A percentile compares a stretch with the other conserved stretches of the same genome.
Conservation (phyloP, 2,113 vertebrate species). For the Saccopteryx leptura region DNA sequence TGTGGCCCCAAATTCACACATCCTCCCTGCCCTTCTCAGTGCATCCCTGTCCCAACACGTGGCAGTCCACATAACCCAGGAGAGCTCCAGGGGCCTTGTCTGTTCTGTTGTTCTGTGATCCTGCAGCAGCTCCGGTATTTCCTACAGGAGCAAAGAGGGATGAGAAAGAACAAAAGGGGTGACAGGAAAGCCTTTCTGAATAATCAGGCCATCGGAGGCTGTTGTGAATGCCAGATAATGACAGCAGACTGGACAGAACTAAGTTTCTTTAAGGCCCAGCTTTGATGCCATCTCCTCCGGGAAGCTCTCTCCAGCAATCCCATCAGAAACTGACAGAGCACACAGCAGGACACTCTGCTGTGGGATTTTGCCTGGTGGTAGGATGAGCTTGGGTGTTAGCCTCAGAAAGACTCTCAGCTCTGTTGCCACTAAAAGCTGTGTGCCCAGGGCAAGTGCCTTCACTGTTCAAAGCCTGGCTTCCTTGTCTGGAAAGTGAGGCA, state of each 20-base stretch:
- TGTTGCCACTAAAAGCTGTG: background rate
- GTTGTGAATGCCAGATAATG: background rate
- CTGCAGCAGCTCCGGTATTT: background rate
- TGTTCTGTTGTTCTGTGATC: background rate
- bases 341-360: too few relatives aligned
- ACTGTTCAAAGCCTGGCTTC: background rate
- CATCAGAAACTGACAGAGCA: background rate
- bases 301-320: background rate
- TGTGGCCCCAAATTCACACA: background rate
- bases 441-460: background rate
- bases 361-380: background rate
- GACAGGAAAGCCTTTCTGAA: background rate
- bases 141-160: background rate
- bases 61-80: background rate
- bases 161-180: background rate
- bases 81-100: too few relatives aligned
- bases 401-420: background rate
- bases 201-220: background rate
- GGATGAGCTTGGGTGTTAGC: background rate
- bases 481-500: constrained; percentile 30
- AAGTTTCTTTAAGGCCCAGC: background rate
- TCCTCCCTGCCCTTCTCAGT: background rate
- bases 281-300: background rate
- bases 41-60: background rate
- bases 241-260: background rate